Evolutionary conservation across 2,797 vertebrate genomes (phyloP).

Genomic region (Dromococcyx pavoninus): DNA sequence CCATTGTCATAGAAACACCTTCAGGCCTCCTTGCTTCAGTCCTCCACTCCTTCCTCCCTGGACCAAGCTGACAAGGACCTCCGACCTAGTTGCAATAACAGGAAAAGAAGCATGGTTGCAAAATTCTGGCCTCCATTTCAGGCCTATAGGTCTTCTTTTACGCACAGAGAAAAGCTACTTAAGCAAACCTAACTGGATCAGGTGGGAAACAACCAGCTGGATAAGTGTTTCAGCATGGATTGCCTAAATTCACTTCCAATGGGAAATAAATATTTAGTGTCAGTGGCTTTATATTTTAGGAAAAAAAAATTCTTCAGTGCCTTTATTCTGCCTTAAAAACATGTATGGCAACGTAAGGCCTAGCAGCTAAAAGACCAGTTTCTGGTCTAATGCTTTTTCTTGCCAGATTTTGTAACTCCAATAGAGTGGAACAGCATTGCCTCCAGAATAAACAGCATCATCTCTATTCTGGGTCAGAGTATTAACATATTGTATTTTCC

Average conservation of each 20-base stretch:
- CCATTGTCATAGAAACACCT: neutral
- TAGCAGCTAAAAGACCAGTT: neutral
- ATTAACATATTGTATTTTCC: neutral
- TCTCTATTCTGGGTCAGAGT: neutral
- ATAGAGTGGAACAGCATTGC: neutral
- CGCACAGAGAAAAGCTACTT: no score
- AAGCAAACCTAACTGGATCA: neutral
- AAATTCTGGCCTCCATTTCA: neutral
- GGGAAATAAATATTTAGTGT: neutral
- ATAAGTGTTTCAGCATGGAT: neutral
- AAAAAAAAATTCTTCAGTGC: neutral
- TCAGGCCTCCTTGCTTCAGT: neutral
- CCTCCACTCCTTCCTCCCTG: neutral
- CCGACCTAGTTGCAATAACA: neutral
- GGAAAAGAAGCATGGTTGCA: neutral
- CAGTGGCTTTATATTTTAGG: neutral
- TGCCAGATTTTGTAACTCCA: neutral
- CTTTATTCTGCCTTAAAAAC: neutral
- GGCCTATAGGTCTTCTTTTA: no score
- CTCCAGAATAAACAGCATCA: neutral
- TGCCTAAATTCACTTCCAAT: neutral
- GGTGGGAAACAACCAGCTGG: neutral
- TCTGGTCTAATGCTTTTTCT: neutral
- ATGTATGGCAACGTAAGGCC: neutral
- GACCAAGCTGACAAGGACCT: neutral